Evolutionary conservation across 2,113 vertebrate species (phyloP), one percentile per base, ranked within the genome.

Genomic region (Cynopterus brachyotis): DNA sequence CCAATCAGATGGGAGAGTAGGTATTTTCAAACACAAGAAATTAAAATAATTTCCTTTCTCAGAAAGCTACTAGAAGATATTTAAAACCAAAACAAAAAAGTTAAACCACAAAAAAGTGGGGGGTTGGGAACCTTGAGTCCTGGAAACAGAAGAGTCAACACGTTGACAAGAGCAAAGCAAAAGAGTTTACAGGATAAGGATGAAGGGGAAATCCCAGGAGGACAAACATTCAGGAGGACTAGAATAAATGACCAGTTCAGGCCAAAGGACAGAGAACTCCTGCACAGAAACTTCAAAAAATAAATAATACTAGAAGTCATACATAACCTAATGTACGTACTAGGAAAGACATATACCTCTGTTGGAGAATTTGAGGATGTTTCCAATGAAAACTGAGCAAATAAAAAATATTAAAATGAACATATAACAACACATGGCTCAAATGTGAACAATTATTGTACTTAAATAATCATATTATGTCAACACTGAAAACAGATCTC

Each of bases 51-150:
- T 7, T 50, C 59, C 35, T 79, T 95, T 89, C 66, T 89, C 35
- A 89, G 35, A 35, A 96, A 75, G 64, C 50, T 89, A 88, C 15
- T 84, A 5, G 26, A 87, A 42, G 19, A 83, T 73, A 95, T 24
- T 24, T 90, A 24, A 96, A 93, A 93, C 57, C 42, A 95, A 93
- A 95, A 93, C 55, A 78, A 73, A 67, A 3, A 75, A n/a, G 45
- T 79, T 67, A 88, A 81, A 79, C 67, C 32, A 47, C 73, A 89
- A 42, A 45, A 5, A 5, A 10, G 16, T 10, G 6, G 7, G 16
- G 2, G 26, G 12, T 16, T 50, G 16, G 12, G 37, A 24, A 55
- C 0, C 53, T 16, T 15, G 28, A 86, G 30, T 75, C 66, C 32
- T 86, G 7, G 4, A 95, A 83, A 89, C 1, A 79, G 26, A 47